A percentile compares a stretch with the other conserved stretches of the same genome.
Conservation (phyloP, 1,140 invertebrate species). For the Leptoteleia sp. region DNA sequence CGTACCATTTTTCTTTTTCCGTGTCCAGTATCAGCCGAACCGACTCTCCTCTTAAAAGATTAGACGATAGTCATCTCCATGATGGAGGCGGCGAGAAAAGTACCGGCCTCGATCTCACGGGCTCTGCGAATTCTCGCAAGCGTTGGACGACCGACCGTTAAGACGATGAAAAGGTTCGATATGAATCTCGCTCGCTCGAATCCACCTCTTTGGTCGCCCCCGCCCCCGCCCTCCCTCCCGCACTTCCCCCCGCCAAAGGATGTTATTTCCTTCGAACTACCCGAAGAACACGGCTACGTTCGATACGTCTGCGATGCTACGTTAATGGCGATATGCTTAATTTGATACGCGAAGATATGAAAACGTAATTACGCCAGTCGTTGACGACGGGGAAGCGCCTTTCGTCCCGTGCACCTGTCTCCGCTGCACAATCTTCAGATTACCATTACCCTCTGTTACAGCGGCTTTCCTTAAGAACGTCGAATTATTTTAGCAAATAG, state of each 20-base stretch:
- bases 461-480: conserved; percentile 10
- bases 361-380: conserved; percentile 55
- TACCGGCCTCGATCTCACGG: conserved; percentile 32
- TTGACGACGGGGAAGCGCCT: conserved; percentile 24
- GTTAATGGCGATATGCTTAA: conserved; percentile 56
- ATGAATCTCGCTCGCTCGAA: conserved; percentile 59
- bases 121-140: conserved; percentile 51
- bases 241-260: no score
- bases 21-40: conserved; percentile 49
- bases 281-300: conserved; percentile 20
- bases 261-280: conserved; percentile 44
- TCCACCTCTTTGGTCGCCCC: conserved; percentile 6
- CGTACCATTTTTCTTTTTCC: conserved; percentile 72
- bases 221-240: background rate
- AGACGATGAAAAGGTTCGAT: conserved; percentile 68
- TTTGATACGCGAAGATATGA: conserved; percentile 63
- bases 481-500: conserved; percentile 25
- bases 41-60: conserved; percentile 70
- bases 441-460: conserved; percentile 28
- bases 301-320: conserved; percentile 43
- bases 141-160: conserved; percentile 58
- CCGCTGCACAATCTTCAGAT: conserved; percentile 23
- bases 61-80: conserved; percentile 72
- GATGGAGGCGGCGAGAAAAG: conserved; percentile 63
- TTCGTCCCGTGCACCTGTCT: conserved; percentile 31